Percentiles rank a stretch among this genome's conserved stretches.
phyloP scores from a whole-genome alignment of 1,140 invertebrate species.

The Macrotrachela quadricornifera region DNA sequence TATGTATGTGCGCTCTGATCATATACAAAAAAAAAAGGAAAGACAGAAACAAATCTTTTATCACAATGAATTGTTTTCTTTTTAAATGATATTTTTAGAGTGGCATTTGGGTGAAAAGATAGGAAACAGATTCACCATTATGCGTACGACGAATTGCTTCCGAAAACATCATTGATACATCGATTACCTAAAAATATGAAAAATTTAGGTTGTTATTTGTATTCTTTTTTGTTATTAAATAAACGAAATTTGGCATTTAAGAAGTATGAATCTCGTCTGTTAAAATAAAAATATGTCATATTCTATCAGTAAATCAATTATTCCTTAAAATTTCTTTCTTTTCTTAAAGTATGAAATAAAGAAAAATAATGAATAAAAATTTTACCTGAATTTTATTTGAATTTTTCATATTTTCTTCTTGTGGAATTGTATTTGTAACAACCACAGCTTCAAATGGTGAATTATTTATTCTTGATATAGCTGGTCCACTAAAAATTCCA shows the following conservation, averaged over 20 bases:
- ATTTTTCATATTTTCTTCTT: slow-evolving; percentile 81
- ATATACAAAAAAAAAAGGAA: too few species aligned
- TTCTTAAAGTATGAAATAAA: too few species aligned
- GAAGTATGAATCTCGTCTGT: too few species aligned
- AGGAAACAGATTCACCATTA: slow-evolving; percentile 85
- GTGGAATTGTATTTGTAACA: slow-evolving; percentile 96
- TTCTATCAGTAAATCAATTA: too few species aligned
- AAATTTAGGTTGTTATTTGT: background rate
- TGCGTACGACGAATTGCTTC: slow-evolving; percentile 85
- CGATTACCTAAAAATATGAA: slow-evolving; percentile 55
- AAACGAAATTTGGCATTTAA: too few species aligned
- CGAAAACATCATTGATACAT: slow-evolving; percentile 90
- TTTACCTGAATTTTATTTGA: slow-evolving; percentile 75
- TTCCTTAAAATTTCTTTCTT: too few species aligned
- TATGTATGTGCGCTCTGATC: too few species aligned
- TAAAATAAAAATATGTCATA: too few species aligned
- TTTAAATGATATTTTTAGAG: background rate
- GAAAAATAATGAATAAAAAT: background rate
- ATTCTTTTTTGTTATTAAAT: too few species aligned
- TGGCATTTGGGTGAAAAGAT: slow-evolving; percentile 45
- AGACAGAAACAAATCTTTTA: too few species aligned
- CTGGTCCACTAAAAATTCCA: slow-evolving; percentile 88
- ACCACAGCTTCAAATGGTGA: slow-evolving; percentile 89
- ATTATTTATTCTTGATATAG: slow-evolving; percentile 78
- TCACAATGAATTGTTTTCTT: too few species aligned